These are phyloP conservation scores for Leptogaster cylindrica DNA, from an alignment of 2,888 invertebrate species.

Conservation along the genomic window DNA sequence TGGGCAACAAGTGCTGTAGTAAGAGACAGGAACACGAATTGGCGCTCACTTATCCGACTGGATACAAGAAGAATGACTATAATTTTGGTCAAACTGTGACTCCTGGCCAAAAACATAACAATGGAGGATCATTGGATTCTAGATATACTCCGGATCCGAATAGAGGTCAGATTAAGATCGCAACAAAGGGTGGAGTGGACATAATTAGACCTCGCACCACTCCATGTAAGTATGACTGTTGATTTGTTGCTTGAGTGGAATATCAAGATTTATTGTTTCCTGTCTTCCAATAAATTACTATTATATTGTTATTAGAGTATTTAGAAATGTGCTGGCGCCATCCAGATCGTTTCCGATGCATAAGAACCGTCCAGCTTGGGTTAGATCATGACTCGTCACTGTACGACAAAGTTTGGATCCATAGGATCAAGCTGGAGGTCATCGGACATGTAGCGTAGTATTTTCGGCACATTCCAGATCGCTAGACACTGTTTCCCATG, in stretches of 20 bases:
- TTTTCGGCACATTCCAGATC: too few relatives aligned
- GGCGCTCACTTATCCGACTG: constrained; percentile 60
- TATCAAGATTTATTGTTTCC: background rate
- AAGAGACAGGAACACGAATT: constrained; percentile 77
- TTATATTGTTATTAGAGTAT: too few relatives aligned
- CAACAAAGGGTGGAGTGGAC: constrained; percentile 72
- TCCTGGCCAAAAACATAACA: constrained; percentile 61
- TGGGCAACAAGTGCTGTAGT: constrained; percentile 90
- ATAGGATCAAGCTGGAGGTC: too few relatives aligned
- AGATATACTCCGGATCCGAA: constrained; percentile 83
- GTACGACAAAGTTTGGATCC: too few relatives aligned
- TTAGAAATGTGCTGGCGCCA: too few relatives aligned
- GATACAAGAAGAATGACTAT: constrained; percentile 61
- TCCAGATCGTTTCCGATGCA: too few relatives aligned
- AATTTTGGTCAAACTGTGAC: constrained; percentile 61
- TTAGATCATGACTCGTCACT: too few relatives aligned
- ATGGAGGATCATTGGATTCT: constrained; percentile 64
- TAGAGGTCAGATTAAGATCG: constrained; percentile 66
- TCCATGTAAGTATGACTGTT: constrained; percentile 64
- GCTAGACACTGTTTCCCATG: too few relatives aligned
- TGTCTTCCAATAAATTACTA: too few relatives aligned
- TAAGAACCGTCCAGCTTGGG: too few relatives aligned
- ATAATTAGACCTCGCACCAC: constrained; percentile 76
- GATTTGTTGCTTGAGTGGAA: background rate
- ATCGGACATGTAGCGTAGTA: too few relatives aligned